Conservation (phyloP, 2,113 vertebrate genomes). For the Heterochromis multidens region DNA sequence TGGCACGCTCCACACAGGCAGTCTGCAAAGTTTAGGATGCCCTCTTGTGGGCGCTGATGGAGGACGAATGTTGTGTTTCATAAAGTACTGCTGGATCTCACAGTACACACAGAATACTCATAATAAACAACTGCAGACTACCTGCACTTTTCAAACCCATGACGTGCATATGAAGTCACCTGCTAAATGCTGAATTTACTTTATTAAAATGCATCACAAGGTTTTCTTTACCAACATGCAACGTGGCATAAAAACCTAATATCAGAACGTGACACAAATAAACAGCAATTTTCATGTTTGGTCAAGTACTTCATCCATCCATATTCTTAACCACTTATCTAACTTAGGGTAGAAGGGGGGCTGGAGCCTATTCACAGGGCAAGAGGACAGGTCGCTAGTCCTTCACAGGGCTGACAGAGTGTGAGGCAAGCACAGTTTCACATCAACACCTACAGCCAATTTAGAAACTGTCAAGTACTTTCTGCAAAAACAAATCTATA, state of each 20-base stretch:
- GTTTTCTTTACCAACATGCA: not conserved
- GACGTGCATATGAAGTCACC: not conserved
- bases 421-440: not conserved
- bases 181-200: not conserved
- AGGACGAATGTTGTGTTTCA: not conserved
- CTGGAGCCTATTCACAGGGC: not conserved
- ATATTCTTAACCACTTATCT: not conserved
- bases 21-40: slow-evolving; percentile 51
- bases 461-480: no score
- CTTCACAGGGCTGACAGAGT: not conserved
- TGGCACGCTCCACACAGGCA: not conserved
- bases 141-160: not conserved
- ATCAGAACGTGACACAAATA: not conserved
- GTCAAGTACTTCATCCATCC: no score
- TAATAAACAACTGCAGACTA: not conserved
- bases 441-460: not conserved
- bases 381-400: not conserved
- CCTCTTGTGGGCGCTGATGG: slow-evolving; percentile 66
- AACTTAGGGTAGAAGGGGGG: not conserved
- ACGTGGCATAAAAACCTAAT: not conserved
- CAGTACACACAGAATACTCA: not conserved
- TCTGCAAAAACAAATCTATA: no score
- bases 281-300: not conserved
- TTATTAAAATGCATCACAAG: not conserved
- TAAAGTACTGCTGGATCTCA: not conserved